Evolutionary conservation across 2,797 vertebrate genomes (phyloP).

Genomic region (Gymnothorax javanicus): DNA sequence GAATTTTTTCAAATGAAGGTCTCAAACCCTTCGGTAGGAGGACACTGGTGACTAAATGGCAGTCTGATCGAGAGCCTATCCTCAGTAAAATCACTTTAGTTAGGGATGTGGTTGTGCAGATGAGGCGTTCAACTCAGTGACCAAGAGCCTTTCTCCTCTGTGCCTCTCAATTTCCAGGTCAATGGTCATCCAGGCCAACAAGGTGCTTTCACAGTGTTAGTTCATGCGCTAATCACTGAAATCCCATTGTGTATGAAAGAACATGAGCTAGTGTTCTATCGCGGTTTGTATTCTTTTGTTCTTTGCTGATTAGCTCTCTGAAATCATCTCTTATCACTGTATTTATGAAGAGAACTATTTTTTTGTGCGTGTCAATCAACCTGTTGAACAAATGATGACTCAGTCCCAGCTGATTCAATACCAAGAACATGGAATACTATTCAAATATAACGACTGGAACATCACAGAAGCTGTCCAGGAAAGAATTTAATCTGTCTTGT

Average conservation of each 20-base stretch:
- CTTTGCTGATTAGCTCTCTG: neutral
- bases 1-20: conserved; percentile 50
- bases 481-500: neutral
- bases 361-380: neutral
- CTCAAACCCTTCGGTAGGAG: conserved; percentile 48
- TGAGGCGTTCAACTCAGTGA: neutral
- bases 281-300: neutral
- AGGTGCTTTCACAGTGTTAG: neutral
- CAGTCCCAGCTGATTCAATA: neutral
- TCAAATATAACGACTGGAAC: neutral
- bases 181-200: neutral
- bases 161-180: neutral
- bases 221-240: neutral
- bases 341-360: neutral
- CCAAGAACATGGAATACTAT: neutral
- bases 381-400: neutral
- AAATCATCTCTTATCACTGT: neutral
- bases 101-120: conserved; percentile 7
- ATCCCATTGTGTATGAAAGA: neutral
- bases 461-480: neutral
- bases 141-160: neutral
- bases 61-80: conserved; percentile 53
- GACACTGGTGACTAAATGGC: conserved; percentile 39
- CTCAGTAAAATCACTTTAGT: conserved; percentile 39
- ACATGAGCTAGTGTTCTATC: neutral